Base-by-base conservation (phyloP, 92 coral and sea anemone species). In the Phymanthus crucifer region DNA sequence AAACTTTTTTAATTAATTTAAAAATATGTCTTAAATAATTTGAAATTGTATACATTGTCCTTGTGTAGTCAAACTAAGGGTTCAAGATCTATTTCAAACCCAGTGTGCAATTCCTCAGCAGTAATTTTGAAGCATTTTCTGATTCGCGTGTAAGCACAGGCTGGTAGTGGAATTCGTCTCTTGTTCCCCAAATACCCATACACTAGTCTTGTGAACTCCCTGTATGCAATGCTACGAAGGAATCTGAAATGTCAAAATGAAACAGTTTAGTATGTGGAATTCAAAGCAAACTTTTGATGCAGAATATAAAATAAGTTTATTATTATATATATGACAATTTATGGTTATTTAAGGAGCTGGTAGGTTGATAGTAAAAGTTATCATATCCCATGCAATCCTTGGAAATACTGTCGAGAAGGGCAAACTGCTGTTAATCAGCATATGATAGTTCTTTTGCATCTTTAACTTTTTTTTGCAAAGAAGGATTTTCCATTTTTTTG, bases 121-220 rank as follows among this genome's bases (percentile, higher is more conserved):
- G 71, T n/a, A 18, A 36, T 71, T 18, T 34, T 64, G 69, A 87
- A 87, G 34, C 61, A 56, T 37, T 78, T 73, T 73, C 85, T 77
- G 40, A 83, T 83, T 35, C 54, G 57, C 32, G 78, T 66, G 61
- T 88, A 88, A 14, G 88, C 88, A 67, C 88, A 88, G 40, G 85
- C 75, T 33, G 91, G 91, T 37, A 88, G 64, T 31, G 83, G 92
- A 66, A 78, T 78, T 26, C 57, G 26, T 80, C 84, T 88, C 64
- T 78, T 84, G 29, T 78, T 47, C n/a, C 91, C 91, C 32, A 88
- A 67, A 40, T 72, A 40, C 34, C 88, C 91, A 80, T 84, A 66
- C 19, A 88, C 87, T 43, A 88, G 74, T 31, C 88, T 84, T 40
- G 88, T 61, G 65, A 88, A 88, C 35, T 88, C 83, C 40, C 88